These are phyloP conservation scores for Argynnis bischoffii DNA, from an alignment of 2,888 invertebrate genomes.

Conservation along the genomic window DNA sequence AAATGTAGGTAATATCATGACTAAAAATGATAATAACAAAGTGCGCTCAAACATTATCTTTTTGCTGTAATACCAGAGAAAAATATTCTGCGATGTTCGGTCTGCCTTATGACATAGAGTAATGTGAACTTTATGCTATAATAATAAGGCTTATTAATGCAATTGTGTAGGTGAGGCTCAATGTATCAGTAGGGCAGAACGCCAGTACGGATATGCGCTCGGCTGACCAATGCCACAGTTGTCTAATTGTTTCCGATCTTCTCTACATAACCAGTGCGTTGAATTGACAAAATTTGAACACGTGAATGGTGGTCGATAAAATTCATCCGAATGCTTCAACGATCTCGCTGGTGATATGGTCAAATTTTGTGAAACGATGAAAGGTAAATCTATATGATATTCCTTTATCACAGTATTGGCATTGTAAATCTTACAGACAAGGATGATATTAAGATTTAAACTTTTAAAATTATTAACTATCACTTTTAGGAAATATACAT, in stretches of 20 bases:
- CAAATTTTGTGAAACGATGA: background rate
- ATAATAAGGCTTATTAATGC: slow-evolving; percentile 16
- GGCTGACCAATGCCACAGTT: slow-evolving; percentile 76
- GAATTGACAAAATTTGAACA: slow-evolving; percentile 76
- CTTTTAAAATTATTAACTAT: too few species aligned
- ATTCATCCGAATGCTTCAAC: slow-evolving; percentile 51
- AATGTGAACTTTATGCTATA: slow-evolving; percentile 21
- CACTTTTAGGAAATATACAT: too few species aligned
- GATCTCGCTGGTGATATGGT: slow-evolving; percentile 21
- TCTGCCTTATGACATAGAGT: background rate
- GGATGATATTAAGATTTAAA: too few species aligned
- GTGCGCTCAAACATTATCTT: slow-evolving; percentile 28
- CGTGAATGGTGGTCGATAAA: slow-evolving; percentile 64
- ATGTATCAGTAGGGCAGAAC: slow-evolving; percentile 69
- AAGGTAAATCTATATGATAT: background rate
- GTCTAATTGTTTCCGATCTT: slow-evolving; percentile 81
- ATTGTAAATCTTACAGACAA: too few species aligned
- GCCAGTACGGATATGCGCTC: slow-evolving; percentile 73
- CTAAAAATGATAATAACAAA: slow-evolving; percentile 7
- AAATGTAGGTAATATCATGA: background rate
- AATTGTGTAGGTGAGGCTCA: slow-evolving; percentile 41
- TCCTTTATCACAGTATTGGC: background rate
- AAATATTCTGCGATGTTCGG: slow-evolving; percentile 29
- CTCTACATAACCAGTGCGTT: slow-evolving; percentile 69
- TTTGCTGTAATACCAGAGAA: slow-evolving; percentile 22